These are phyloP conservation scores for Aleiodes leptofemur DNA, from an alignment of 2,888 invertebrate genomes.

Conservation along the genomic window DNA sequence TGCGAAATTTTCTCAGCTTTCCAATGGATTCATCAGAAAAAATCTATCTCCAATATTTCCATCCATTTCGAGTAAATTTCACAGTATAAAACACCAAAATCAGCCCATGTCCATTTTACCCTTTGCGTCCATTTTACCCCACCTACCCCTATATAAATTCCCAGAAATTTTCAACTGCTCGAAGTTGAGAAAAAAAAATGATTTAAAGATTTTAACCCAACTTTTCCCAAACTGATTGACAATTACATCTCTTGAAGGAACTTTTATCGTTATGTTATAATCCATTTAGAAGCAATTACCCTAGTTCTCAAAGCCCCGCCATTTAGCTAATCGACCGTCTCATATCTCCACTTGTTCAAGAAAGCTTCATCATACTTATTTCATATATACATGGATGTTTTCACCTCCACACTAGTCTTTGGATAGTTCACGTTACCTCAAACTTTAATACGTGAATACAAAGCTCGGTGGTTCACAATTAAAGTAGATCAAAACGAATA, in stretches of 20 bases:
- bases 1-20: too few relatives aligned
- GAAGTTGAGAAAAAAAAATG: neutral
- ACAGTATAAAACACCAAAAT: too few relatives aligned
- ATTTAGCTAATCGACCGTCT: constrained; percentile 15
- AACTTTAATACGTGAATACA: neutral
- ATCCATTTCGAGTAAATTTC: too few relatives aligned
- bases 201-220: constrained; percentile 17
- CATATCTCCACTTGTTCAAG: constrained; percentile 17
- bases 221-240: constrained; percentile 7
- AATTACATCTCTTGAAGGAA: neutral
- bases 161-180: too few relatives aligned
- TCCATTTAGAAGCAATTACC: constrained; percentile 31
- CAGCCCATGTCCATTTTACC: too few relatives aligned
- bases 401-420: constrained; percentile 1
- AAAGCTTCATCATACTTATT: constrained; percentile 5
- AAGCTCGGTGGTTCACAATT: neutral
- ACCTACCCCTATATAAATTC: neutral
- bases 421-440: neutral
- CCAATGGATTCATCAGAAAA: too few relatives aligned
- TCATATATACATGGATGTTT: neutral
- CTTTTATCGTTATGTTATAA: neutral
- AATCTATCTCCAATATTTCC: too few relatives aligned
- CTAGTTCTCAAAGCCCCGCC: constrained; percentile 8
- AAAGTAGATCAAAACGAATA: neutral
- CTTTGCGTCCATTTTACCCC: too few relatives aligned